Evolutionary conservation across 2,888 invertebrate genomes (phyloP).

Genomic region (Nephrotoma appendiculata): DNA sequence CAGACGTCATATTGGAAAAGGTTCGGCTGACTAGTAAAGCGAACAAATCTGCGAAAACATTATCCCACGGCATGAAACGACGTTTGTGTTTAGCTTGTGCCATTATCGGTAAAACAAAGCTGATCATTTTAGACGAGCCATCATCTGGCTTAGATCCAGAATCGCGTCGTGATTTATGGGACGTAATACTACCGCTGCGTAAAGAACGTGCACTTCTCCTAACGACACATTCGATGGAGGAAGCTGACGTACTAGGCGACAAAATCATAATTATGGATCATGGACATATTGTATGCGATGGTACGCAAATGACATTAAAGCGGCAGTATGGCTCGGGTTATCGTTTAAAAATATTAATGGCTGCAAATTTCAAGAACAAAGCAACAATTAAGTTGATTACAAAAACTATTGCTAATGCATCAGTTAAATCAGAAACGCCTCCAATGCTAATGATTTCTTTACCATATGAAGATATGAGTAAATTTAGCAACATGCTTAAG

Average conservation of each 20-base stretch:
- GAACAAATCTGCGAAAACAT: constrained; percentile 38
- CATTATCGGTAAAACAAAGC: constrained; percentile 58
- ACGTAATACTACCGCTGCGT: constrained; percentile 53
- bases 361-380: constrained; percentile 15
- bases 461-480: constrained; percentile 38
- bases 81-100: constrained; percentile 78
- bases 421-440: constrained; percentile 15
- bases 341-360: constrained; percentile 25
- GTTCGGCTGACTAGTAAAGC: constrained; percentile 48
- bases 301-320: constrained; percentile 73
- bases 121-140: constrained; percentile 63
- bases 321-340: constrained; percentile 39
- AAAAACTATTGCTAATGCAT: constrained; percentile 19
- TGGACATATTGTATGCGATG: constrained; percentile 60
- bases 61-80: constrained; percentile 92
- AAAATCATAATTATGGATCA: constrained; percentile 73
- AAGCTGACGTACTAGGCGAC: constrained; percentile 84
- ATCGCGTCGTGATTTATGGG: constrained; percentile 77
- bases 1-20: constrained; percentile 41
- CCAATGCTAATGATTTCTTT: constrained; percentile 32
- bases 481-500: constrained; percentile 46
- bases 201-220: constrained; percentile 67
- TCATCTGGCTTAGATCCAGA: constrained; percentile 88
- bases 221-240: constrained; percentile 92
- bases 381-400: constrained; percentile 21